Percentiles rank a stretch among this genome's conserved stretches.
phyloP scores from a whole-genome alignment of 2,797 vertebrate species.

The Lepidocolaptes lacrymiger region DNA sequence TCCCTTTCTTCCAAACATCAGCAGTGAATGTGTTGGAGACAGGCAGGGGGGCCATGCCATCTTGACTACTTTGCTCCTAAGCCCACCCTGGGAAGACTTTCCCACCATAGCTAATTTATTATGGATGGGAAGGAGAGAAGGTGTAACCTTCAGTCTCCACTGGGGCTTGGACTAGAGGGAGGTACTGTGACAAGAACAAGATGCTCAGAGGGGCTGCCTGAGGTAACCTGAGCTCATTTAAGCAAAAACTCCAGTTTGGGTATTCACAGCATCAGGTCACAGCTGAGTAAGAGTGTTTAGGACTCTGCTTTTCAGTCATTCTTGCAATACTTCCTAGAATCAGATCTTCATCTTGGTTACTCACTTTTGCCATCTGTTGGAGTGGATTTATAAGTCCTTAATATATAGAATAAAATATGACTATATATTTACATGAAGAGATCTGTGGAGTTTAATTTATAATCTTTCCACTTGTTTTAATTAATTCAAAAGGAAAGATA shows the following conservation, averaged over 20 bases:
- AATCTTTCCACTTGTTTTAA: background rate
- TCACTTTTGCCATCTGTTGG: constrained; percentile 16
- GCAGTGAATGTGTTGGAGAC: background rate
- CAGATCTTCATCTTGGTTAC: background rate
- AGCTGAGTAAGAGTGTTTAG: background rate
- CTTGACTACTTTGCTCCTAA: background rate
- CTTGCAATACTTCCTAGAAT: background rate
- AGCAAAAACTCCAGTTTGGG: background rate
- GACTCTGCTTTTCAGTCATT: background rate
- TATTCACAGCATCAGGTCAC: background rate
- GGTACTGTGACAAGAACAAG: background rate
- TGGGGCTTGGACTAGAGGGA: background rate
- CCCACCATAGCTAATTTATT: background rate
- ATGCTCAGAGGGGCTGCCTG: background rate
- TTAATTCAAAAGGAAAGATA: background rate
- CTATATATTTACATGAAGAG: background rate
- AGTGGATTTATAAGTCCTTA: background rate
- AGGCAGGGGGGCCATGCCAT: background rate
- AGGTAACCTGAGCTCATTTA: background rate
- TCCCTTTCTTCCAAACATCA: background rate
- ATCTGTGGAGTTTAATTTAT: background rate
- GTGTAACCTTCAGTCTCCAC: background rate
- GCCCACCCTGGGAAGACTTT: background rate
- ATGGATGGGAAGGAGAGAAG: background rate
- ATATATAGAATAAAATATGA: background rate